Evolutionary conservation across 2,797 vertebrate genomes (phyloP).

Genomic region (Neopelma chrysocephalum): DNA sequence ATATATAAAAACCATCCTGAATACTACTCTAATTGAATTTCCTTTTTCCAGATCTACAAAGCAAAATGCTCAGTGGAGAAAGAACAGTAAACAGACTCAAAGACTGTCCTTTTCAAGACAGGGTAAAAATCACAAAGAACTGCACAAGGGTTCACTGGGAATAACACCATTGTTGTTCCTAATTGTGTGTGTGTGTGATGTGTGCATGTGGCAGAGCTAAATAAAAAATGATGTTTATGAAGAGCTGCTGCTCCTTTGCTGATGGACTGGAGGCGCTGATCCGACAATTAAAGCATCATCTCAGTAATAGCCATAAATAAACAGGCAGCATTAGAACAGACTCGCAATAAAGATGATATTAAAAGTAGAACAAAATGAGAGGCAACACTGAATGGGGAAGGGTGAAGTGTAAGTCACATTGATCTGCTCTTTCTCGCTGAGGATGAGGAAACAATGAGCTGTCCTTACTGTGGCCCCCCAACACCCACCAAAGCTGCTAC

Average conservation of each 20-base stretch:
- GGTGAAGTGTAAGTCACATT: conserved; percentile 64
- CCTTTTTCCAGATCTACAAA: conserved; percentile 47
- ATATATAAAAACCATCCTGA: conserved; percentile 68
- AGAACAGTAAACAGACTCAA: conserved; percentile 52
- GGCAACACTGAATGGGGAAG: neutral
- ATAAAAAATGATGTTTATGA: conserved; percentile 34
- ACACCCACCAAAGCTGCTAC: neutral
- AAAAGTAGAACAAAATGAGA: conserved; percentile 57
- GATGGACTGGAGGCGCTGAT: conserved; percentile 63
- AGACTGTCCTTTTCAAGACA: neutral
- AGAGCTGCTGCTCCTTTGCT: conserved; percentile 34
- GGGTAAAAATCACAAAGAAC: neutral
- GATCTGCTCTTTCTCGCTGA: neutral
- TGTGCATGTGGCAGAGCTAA: neutral
- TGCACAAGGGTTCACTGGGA: neutral
- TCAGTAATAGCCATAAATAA: conserved; percentile 66
- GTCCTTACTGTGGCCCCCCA: neutral
- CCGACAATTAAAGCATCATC: conserved; percentile 64
- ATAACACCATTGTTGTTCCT: conserved; percentile 15
- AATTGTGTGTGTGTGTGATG: neutral
- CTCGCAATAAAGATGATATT: conserved; percentile 60
- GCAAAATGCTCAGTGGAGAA: neutral
- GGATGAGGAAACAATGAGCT: neutral
- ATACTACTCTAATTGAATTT: conserved; percentile 70
- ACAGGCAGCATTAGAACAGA: conserved; percentile 54